These are phyloP conservation scores for Arbacia lixula DNA, from an alignment of 53 echinoderm and acorn worm genomes.

Conservation along the genomic window DNA sequence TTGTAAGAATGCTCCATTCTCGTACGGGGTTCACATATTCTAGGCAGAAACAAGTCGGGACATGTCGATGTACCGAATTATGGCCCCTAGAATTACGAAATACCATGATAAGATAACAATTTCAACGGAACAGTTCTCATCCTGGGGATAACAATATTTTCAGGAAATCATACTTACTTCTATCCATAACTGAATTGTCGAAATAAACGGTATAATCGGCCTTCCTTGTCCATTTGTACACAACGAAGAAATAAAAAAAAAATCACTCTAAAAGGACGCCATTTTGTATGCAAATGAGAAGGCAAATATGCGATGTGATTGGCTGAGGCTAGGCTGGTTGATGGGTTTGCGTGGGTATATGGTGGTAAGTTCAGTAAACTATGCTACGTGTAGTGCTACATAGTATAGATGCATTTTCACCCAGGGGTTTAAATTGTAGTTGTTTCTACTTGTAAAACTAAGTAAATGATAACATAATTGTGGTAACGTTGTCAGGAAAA, in stretches of 20 bases:
- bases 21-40: not conserved
- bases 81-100: too few relatives aligned
- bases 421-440: too few relatives aligned
- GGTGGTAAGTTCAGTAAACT: too few relatives aligned
- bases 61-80: too few relatives aligned
- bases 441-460: too few relatives aligned
- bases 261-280: slow-evolving; percentile 10
- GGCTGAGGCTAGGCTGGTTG: not conserved
- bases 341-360: not conserved
- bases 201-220: slow-evolving; percentile 5
- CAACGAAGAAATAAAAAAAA: slow-evolving; percentile 1
- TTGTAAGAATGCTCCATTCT: not conserved
- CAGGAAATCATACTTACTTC: slow-evolving; percentile 16
- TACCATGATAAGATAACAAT: too few relatives aligned
- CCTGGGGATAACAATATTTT: too few relatives aligned
- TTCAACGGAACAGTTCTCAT: too few relatives aligned
- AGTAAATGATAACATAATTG: too few relatives aligned
- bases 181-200: slow-evolving; percentile 25
- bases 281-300: slow-evolving; percentile 50
- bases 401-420: too few relatives aligned
- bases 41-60: not conserved
- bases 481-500: too few relatives aligned
- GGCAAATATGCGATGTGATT: slow-evolving; percentile 13
- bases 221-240: not conserved
- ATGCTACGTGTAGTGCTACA: too few relatives aligned